Conservation (phyloP, 2,113 vertebrate species). For the Siniperca knerii region DNA sequence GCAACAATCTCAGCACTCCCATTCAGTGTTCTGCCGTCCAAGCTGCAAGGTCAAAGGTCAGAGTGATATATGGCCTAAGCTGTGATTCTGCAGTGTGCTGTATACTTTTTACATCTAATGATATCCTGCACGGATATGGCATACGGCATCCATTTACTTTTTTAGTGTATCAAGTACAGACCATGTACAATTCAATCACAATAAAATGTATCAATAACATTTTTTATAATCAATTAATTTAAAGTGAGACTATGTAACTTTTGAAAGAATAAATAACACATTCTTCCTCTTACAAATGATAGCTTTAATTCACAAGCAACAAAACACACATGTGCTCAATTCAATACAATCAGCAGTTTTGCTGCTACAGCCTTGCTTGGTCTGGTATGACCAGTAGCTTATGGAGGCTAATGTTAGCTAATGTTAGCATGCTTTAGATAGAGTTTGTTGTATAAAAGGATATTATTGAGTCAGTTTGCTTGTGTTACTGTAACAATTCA, state of each 20-base stretch:
- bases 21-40: neutral
- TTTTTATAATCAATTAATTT: neutral
- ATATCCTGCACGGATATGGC: neutral
- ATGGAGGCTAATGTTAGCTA: neutral
- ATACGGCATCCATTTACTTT: neutral
- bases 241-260: neutral
- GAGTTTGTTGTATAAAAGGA: neutral
- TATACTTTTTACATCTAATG: neutral
- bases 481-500: too few species aligned
- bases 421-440: neutral
- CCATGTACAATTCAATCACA: neutral
- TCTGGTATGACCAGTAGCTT: neutral
- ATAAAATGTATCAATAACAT: too few species aligned
- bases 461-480: too few species aligned
- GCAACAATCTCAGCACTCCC: constrained; percentile 29
- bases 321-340: neutral
- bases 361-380: neutral
- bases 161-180: neutral
- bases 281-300: neutral
- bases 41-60: constrained; percentile 48
- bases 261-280: neutral
- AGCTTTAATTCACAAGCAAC: neutral
- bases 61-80: neutral
- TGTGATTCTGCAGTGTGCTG: neutral
- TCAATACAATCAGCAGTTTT: neutral